Conservation (phyloP, 2,888 invertebrate species). For the Latheticus oryzae region DNA sequence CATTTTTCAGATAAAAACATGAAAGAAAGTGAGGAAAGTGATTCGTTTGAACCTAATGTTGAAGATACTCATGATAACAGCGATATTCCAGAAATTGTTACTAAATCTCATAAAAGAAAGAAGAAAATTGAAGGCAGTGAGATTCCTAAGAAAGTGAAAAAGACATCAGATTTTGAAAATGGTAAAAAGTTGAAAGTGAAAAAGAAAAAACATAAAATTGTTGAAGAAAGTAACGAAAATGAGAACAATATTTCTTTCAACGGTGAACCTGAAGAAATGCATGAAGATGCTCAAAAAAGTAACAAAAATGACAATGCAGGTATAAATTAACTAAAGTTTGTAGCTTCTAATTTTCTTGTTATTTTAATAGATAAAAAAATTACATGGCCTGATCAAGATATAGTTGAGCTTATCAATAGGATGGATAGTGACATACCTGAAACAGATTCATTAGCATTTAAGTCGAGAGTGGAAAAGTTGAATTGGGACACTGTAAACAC, state of each 20-base stretch:
- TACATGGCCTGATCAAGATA: conserved; percentile 63
- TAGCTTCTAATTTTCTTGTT: not conserved
- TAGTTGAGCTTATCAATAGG: conserved; percentile 63
- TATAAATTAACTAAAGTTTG: not conserved
- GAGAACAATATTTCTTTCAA: conserved; percentile 6
- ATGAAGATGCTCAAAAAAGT: conserved; percentile 1
- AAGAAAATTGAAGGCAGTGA: conserved; percentile 26
- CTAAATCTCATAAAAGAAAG: conserved; percentile 21
- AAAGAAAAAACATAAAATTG: not conserved
- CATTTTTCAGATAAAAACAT: conserved; percentile 5
- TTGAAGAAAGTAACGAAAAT: conserved; percentile 2
- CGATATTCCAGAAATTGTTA: conserved; percentile 1
- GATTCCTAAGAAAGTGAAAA: conserved; percentile 20
- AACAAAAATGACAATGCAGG: conserved; percentile 15
- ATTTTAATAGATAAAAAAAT: conserved; percentile 30
- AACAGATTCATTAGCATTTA: conserved; percentile 64
- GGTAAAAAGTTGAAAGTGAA: conserved; percentile 8
- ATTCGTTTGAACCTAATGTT: conserved; percentile 1
- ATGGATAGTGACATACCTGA: conserved; percentile 65
- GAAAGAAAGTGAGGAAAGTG: conserved; percentile 8
- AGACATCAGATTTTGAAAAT: conserved; percentile 1
- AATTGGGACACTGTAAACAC: conserved; percentile 65
- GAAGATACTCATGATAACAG: conserved; percentile 1
- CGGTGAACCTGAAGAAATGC: not conserved
- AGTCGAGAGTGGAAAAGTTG: conserved; percentile 63